Conservation (phyloP, 2,888 invertebrate genomes). For the Andrena bucephala region DNA sequence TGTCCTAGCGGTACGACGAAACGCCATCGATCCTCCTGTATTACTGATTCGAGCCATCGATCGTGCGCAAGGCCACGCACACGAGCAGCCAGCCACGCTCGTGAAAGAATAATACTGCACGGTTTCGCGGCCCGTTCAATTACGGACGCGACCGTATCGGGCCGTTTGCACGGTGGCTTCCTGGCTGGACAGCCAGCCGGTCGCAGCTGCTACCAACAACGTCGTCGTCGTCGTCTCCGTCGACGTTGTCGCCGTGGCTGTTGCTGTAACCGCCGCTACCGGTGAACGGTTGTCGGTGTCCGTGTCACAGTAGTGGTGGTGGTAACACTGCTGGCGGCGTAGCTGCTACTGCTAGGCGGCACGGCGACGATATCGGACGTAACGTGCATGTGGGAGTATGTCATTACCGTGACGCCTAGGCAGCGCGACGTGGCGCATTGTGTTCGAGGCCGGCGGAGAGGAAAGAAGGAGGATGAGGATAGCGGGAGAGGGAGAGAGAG, state of each 20-base stretch:
- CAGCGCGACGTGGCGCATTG: constrained; percentile 77
- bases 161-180: constrained; percentile 64
- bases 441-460: constrained; percentile 72
- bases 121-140: constrained; percentile 70
- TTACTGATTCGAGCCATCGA: constrained; percentile 41
- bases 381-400: constrained; percentile 79
- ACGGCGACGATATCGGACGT: constrained; percentile 68
- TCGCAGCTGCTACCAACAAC: constrained; percentile 66
- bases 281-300: constrained; percentile 36
- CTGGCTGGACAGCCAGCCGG: constrained; percentile 63
- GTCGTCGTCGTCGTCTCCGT: constrained; percentile 51
- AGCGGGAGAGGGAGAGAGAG: constrained; percentile 58
- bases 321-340: constrained; percentile 49
- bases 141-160: constrained; percentile 63
- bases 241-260: constrained; percentile 55
- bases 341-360: constrained; percentile 64
- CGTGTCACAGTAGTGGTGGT: constrained; percentile 1
- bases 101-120: constrained; percentile 57
- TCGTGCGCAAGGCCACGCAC: constrained; percentile 35
- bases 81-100: constrained; percentile 7
- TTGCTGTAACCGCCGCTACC: constrained; percentile 55
- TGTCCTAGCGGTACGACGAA: neutral
- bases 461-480: constrained; percentile 62
- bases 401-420: constrained; percentile 82
- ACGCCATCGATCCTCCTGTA: constrained; percentile 11